Evolutionary conservation across 2,888 invertebrate species (phyloP), one percentile per base, ranked within the genome.

Genomic region (Diarsia dahlii): DNA sequence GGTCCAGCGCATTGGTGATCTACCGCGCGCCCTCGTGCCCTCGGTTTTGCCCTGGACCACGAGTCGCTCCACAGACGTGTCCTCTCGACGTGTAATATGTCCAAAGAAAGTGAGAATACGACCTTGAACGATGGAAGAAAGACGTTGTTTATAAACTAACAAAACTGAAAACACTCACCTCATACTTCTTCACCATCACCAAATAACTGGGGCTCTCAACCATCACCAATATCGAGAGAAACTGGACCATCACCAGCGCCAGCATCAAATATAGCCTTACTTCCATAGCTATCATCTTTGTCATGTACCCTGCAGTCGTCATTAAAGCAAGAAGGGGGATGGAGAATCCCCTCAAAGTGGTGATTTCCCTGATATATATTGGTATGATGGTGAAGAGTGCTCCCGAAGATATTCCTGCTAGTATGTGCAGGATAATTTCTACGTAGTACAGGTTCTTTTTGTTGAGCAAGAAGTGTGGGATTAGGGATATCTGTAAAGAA

Each of bases 131-230:
- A n/a, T n/a, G n/a, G n/a, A n/a, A n/a, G n/a, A n/a, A n/a, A n/a
- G n/a, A n/a, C n/a, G n/a, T n/a, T n/a, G n/a, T n/a, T n/a, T n/a
- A n/a, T n/a, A n/a, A n/a, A n/a, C n/a, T n/a, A n/a, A n/a, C n/a
- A n/a, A n/a, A n/a, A n/a, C n/a, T n/a, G n/a, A n/a, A n/a, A n/a
- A 0, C 0, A 81, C 91, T 90, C 20, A 95, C 96, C 91, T 94
- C 93, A 77, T 89, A 76, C 46, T 95, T 92, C 15, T 91, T 92
- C 52, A 78, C 87, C 91, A 90, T 94, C 67, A 96, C 92, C 78
- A 94, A 89, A 84, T 92, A 95, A 58, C 92, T 90, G 0, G 96
- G 95, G 0, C 94, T 93, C 73, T 96, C 96, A 2, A 93, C 83
- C 64, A 95, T 84, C 54, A 91, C 80, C 66, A 92, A 73, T 56